phyloP scores from a whole-genome alignment of 2,797 vertebrate genomes.

The Loriculus beryllinus region DNA sequence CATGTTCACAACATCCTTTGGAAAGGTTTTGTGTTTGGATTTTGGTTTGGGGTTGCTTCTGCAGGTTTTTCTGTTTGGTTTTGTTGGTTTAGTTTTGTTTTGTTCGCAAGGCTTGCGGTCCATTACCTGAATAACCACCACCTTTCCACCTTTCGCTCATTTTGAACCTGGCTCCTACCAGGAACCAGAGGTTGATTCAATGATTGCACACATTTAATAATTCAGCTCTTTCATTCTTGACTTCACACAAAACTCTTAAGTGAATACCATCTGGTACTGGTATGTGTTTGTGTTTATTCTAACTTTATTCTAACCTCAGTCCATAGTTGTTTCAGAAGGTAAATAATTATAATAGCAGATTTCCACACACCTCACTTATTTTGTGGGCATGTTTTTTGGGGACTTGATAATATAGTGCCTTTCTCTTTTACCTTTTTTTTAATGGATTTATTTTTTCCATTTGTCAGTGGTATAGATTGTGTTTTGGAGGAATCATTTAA shows the following conservation, averaged over 20 bases:
- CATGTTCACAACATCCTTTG: not conserved
- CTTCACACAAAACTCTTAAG: not conserved
- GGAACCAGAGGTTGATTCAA: not conserved
- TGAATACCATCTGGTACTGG: not conserved
- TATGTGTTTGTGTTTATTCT: not conserved
- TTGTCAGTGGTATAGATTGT: not conserved
- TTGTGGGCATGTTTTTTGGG: not conserved
- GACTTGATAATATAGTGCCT: not conserved
- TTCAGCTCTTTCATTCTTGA: not conserved
- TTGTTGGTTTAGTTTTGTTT: not conserved
- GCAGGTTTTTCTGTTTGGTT: too few relatives aligned
- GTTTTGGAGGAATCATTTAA: not conserved
- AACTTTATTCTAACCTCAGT: not conserved
- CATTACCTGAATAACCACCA: not conserved
- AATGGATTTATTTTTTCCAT: not conserved
- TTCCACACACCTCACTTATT: accelerated
- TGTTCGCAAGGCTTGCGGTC: not conserved
- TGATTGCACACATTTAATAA: not conserved
- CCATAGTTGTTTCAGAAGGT: not conserved
- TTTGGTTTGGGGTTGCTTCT: not conserved
- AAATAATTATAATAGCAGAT: not conserved
- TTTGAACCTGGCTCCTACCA: not conserved
- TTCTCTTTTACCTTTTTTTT: not conserved
- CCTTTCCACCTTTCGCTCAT: not conserved
- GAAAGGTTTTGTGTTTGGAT: not conserved